Percentiles rank a stretch among this genome's conserved stretches.
Evolutionary conservation across 1,140 invertebrate genomes (phyloP).

Genomic region (Habropoda laboriosa): DNA sequence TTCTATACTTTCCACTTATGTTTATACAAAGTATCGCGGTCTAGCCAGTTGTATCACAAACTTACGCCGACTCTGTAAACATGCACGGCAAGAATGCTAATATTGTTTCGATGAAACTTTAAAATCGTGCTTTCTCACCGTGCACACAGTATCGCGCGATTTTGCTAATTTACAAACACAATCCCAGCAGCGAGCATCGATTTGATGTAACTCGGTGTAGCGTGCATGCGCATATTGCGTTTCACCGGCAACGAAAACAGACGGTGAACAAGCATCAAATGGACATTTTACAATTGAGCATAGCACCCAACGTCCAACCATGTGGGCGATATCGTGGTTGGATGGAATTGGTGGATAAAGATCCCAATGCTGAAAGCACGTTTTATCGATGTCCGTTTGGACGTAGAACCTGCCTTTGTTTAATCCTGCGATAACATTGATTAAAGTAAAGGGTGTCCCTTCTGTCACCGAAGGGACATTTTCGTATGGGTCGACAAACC

Average conservation of each 20-base stretch:
- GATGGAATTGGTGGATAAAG: background rate
- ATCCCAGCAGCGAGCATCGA: background rate
- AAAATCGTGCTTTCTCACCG: too few species aligned
- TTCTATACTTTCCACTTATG: too few species aligned
- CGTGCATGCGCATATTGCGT: background rate
- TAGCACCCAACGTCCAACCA: background rate
- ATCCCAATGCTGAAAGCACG: background rate
- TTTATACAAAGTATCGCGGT: too few species aligned
- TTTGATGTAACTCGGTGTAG: background rate
- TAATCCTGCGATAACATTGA: conserved; percentile 50
- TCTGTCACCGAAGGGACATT: background rate
- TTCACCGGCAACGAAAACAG: background rate
- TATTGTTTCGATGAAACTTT: too few species aligned
- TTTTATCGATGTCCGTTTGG: background rate
- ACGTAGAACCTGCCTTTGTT: background rate
- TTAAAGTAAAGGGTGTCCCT: conserved; percentile 41
- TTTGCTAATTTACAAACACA: background rate
- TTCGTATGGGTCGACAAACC: too few species aligned
- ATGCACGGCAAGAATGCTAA: too few species aligned
- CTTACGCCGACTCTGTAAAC: too few species aligned
- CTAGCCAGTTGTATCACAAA: too few species aligned
- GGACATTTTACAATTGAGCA: background rate
- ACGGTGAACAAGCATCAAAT: background rate
- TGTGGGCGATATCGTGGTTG: background rate
- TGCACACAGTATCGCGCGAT: background rate